Base-by-base conservation (phyloP, 2,113 vertebrate genomes). In the Loxodonta africana region DNA sequence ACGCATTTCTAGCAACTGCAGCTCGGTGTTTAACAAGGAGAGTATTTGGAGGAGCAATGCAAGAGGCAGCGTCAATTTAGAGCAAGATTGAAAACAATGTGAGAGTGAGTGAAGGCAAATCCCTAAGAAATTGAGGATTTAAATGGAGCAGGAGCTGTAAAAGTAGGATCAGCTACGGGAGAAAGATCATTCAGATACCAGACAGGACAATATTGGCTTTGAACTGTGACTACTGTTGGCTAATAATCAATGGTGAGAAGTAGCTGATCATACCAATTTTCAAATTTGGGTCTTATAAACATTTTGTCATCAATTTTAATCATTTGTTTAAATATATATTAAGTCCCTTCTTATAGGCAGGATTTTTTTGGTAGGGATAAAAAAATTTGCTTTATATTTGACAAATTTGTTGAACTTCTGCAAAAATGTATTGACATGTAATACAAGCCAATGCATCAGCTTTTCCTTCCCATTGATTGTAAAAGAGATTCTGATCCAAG, bases 41-140 rank as follows among this genome's bases (percentile, higher is more conserved):
- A 73, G 28, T 78, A 81, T 91, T 92, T 83, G 85, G 63, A 80
- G 41, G 87, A 91, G 85, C 28, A 91, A 28, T 17, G 53, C 37
- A 46, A 18, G 4, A 33, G 83, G 41, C 1, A 97, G 46, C 83
- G 18, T 44, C 76, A 69, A 89, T 97, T 82, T 85, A 74, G 60
- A 82, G 6, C 91, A 51, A 90, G 80, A 94, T 12, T 89, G 94
- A 95, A 97, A 92, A 84, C 85, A 92, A 21, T 17, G 37, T 91
- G 60, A 63, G 63, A 84, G 37, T 65, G 53, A 94, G 30, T 51
- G 21, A 87, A 51, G 51, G 65, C 73, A 95, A 96, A 95, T 95
- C 89, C 73, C 77, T 91, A 84, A 80, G 73, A 95, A 92, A 92
- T 1, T 57, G 73, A 91, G 15, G 7, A 93, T 93, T 91, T 77